Percentiles rank a stretch among this genome's conserved stretches.
Conservation (phyloP, 2,888 invertebrate species). For the Dioctria linearis region DNA sequence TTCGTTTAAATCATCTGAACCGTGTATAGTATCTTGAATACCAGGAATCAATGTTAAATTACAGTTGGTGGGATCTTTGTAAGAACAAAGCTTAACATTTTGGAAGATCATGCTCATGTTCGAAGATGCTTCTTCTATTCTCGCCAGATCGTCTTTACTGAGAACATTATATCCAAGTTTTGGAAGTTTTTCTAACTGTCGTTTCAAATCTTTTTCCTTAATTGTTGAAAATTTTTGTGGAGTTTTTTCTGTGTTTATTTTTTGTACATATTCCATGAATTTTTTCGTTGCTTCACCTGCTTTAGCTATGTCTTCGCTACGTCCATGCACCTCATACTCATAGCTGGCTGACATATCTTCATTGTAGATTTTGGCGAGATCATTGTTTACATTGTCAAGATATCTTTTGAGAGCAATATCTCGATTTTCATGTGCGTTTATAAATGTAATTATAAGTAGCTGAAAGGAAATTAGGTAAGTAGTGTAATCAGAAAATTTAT, state of each 20-base stretch:
- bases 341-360: constrained; percentile 32
- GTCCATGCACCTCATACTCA: constrained; percentile 16
- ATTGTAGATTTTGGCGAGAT: constrained; percentile 35
- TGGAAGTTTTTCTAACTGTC: constrained; percentile 23
- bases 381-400: constrained; percentile 11
- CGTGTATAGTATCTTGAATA: constrained; percentile 76
- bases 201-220: constrained; percentile 7
- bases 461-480: neutral
- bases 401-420: constrained; percentile 5
- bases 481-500: too few species aligned
- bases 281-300: constrained; percentile 13
- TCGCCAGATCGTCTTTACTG: constrained; percentile 76
- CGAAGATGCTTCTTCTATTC: constrained; percentile 76
- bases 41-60: constrained; percentile 80
- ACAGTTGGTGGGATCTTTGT: constrained; percentile 76
- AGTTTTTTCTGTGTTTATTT: constrained; percentile 9
- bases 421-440: neutral
- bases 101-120: constrained; percentile 85
- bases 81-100: constrained; percentile 83
- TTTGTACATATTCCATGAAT: constrained; percentile 21
- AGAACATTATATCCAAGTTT: constrained; percentile 79
- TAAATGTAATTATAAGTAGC: neutral
- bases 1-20: constrained; percentile 82
- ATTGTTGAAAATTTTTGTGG: neutral
- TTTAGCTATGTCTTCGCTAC: constrained; percentile 18